Evolutionary conservation across 1,140 invertebrate species (phyloP).

Genomic region (Sitobion miscanthi): DNA sequence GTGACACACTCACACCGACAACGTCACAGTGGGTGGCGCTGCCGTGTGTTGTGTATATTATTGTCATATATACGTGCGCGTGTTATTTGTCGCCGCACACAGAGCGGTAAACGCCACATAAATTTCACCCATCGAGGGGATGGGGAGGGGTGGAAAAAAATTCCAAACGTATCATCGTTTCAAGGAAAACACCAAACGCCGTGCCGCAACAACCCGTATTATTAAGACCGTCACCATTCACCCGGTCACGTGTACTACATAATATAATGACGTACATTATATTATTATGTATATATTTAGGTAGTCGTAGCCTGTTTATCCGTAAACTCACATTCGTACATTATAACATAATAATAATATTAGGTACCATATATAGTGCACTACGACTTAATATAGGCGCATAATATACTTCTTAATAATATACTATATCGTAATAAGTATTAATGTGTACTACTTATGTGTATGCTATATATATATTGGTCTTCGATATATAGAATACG

Average conservation of each 20-base stretch:
- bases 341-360: not conserved
- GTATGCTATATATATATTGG: not conserved
- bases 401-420: not conserved
- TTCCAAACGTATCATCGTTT: conserved; percentile 15
- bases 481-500: not conserved
- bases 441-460: not conserved
- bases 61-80: not conserved
- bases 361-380: not conserved
- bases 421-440: not conserved
- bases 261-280: not conserved
- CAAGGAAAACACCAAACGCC: not conserved
- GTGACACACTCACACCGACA: not conserved
- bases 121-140: not conserved
- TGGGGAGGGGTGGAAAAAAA: not conserved
- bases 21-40: conserved; percentile 28
- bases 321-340: not conserved
- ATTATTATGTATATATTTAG: not conserved
- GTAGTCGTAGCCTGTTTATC: not conserved
- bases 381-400: not conserved
- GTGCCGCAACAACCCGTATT: not conserved
- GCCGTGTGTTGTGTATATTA: not conserved
- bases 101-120: conserved; percentile 16
- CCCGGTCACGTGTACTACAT: not conserved
- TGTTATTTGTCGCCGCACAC: conserved; percentile 35
- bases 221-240: not conserved